Evolutionary conservation across 2,113 vertebrate genomes (phyloP).

Genomic region (Sylvia atricapilla): DNA sequence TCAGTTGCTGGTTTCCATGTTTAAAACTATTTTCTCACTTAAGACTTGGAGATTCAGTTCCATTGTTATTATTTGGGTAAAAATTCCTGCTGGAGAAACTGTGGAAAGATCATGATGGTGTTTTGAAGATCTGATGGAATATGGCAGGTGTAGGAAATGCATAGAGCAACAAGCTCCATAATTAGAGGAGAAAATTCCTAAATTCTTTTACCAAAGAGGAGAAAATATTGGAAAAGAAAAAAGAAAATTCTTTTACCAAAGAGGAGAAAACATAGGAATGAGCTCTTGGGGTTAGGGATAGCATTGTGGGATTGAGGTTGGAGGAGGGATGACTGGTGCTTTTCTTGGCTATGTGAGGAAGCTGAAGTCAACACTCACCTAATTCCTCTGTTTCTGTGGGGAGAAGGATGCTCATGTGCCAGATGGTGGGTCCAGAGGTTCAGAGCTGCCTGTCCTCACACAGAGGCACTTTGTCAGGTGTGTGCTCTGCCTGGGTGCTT

Average conservation of each 20-base stretch:
- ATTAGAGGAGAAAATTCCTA: too few relatives aligned
- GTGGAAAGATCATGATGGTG: neutral
- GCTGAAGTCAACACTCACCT: neutral
- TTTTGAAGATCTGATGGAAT: neutral
- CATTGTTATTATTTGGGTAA: neutral
- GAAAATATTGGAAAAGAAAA: too few relatives aligned
- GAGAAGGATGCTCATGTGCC: neutral
- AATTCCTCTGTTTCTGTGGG: neutral
- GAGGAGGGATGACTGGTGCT: neutral
- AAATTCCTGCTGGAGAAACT: neutral
- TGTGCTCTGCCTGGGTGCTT: neutral
- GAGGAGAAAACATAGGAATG: neutral
- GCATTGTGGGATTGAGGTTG: neutral
- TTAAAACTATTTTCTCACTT: neutral
- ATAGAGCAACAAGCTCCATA: rapidly evolving
- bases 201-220: too few relatives aligned
- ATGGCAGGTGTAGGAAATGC: neutral
- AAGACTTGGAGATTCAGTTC: neutral
- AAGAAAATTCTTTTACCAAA: too few relatives aligned
- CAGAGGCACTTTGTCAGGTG: too few relatives aligned
- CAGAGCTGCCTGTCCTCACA: neutral
- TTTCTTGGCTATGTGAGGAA: neutral
- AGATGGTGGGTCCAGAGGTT: neutral
- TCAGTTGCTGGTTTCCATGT: neutral
- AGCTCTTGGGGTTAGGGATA: neutral